Base-by-base conservation (phyloP, 2,113 vertebrate genomes). In the Melanocharis versteri region DNA sequence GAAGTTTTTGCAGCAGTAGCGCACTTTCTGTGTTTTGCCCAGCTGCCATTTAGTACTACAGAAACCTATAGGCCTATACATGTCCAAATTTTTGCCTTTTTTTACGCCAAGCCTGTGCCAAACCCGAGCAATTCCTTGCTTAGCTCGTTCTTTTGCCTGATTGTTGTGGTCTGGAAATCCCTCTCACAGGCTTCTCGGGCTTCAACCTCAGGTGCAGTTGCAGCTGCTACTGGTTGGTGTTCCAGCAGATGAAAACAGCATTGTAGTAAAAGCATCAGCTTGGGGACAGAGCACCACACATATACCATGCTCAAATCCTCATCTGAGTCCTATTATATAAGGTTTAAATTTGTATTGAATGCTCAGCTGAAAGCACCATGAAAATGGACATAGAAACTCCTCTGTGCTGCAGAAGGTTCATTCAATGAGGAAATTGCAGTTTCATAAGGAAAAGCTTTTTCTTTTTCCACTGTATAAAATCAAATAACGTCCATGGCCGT, bases 341-440 rank as follows among this genome's bases (percentile, higher is more conserved):
- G 1, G 8, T 72, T 72, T 35, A 57, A 20, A 53, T 71, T 66
- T 39, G 3, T 28, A 61, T 39, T 0, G 0, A 30, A 10, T 64
- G 19, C 33, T 44, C 37, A 31, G 57, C 30, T 58, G 44, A 69
- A 68, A 64, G 15, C 9, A 7, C 13, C 21, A 6, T 14, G 15
- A 19, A 51, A 70, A 42, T 19, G 23, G 8, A 39, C 13, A 6
- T 2, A 8, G 26, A 65, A 80, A 61, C 12, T 27, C 8, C 3
- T 75, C 30, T 30, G 21, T 37, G 10, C 37, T 20, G 18, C 50
- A 58, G 39, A 65, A 33, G 27, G 6, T 42, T 45, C 12, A 0
- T 11, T 61, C n/a, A 61, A 61, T 42, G 11, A 28, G 20, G 30
- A 89, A 53, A 61, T 35, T 15, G 21, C 13, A 48, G 10, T 39